A percentile compares a stretch with the other conserved stretches of the same genome.
Evolutionary conservation across 2,797 vertebrate genomes (phyloP).

Genomic region (Paedocypris micromegethes): DNA sequence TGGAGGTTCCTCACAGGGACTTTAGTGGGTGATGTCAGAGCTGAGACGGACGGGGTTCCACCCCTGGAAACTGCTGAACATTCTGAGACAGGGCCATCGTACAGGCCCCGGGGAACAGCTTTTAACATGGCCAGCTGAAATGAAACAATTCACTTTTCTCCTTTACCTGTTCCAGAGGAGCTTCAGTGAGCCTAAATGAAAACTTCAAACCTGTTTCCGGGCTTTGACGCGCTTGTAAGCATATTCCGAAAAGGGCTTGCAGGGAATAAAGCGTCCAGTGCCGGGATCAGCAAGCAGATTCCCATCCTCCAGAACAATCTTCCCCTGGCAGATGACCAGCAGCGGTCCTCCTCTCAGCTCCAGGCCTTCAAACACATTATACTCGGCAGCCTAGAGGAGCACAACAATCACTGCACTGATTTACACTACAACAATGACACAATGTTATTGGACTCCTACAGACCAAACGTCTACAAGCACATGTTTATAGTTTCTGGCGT

Average conservation of each 20-base stretch:
- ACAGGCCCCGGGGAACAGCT: constrained; percentile 91
- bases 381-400: constrained; percentile 79
- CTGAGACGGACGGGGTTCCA: constrained; percentile 85
- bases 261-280: constrained; percentile 87
- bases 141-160: neutral
- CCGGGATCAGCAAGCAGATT: constrained; percentile 83
- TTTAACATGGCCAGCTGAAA: constrained; percentile 85
- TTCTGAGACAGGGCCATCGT: constrained; percentile 92
- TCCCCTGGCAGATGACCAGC: constrained; percentile 93
- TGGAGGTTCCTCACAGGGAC: constrained; percentile 88
- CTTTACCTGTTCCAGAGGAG: too few relatives aligned
- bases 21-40: constrained; percentile 86
- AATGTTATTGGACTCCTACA: too few relatives aligned
- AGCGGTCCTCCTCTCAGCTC: constrained; percentile 86
- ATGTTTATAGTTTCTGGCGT: too few relatives aligned
- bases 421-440: too few relatives aligned
- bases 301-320: constrained; percentile 90
- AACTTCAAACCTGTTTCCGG: constrained; percentile 81
- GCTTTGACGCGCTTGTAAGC: constrained; percentile 97
- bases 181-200: too few relatives aligned
- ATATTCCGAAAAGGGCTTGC: constrained; percentile 86
- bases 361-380: constrained; percentile 96
- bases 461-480: too few relatives aligned
- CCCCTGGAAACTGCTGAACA: constrained; percentile 86
- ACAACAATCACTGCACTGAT: neutral